Base-by-base conservation (phyloP, 2,888 invertebrate genomes). In the Hipparchia semele region DNA sequence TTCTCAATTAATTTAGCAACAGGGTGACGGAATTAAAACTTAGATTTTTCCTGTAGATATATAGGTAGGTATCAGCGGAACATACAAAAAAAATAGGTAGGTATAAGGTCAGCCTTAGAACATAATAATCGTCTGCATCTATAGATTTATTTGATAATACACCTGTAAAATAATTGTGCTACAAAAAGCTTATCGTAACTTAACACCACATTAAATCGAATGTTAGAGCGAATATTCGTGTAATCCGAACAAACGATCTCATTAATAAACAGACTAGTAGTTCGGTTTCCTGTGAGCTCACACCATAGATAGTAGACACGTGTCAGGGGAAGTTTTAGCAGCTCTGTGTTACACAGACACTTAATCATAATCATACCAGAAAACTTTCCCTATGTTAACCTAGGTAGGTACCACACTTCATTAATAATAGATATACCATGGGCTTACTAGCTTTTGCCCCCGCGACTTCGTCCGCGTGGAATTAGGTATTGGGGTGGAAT, bases 311-410 rank as follows among this genome's bases (percentile, higher is more conserved):
- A 5, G 2, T 49, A 49, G 49, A 49, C 74, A 74, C 65, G 69
- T 74, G 74, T 69, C 74, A 72, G 72, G 72, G 60, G 60, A 66
- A 73, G 69, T 67, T 67, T 73, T 60, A 59, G 33, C 33, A 45
- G 60, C 45, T 66, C 23, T 66, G 23, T 46, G 45, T 45, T 39
- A 5, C 39, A 39, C 39, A 66, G 59, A n/a, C 45, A 58, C 39
- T 45, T 10, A 13, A 13, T 58, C 13, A 67, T 10, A 13, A 13
- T 58, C 13, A 67, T 67, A n/a, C 6, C 54, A 56, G 56, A 67
- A 56, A 56, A 53, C 8, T 66, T 53, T 66, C 1, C 39, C 6
- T 23, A 6, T 66, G 23, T 23, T 23, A 23, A 23, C 23, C 23
- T 23, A 23, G 23, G 23, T 1, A 23, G 1, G 23, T 23, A 23